Base-by-base conservation (phyloP, 2,888 invertebrate species). In the Leptura quadrifasciata region DNA sequence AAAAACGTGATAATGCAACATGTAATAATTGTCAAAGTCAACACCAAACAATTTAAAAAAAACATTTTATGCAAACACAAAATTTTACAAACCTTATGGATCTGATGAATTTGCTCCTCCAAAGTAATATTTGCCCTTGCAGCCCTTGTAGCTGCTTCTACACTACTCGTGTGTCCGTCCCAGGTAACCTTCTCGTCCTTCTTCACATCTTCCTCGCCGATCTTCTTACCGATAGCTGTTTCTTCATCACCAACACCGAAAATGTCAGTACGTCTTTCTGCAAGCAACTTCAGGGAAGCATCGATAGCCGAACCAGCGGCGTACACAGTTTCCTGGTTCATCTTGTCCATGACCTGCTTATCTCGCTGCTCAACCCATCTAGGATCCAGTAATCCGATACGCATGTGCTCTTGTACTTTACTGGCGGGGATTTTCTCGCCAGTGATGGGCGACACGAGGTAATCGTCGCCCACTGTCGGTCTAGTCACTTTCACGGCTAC, bases 211-310 rank as follows among this genome's bases (percentile, higher is more conserved):
- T 93, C 93, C 87, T 97, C 97, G 1, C 97, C 97, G 78, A 98
- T 95, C 91, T 99, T 99, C 91, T 98, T 98, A 81, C 99, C 99
- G 88, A 99, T 99, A 24, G 97, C 97, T 0, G 99, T 98, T 92
- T 99, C 99, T 89, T 99, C 98, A 88, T 97, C 97, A 75, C 99
- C 99, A 78, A 97, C 96, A 90, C 99, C 99, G 91, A 99, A 99
- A 90, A 99, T 99, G 92, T 99, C 99, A 0, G 99, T 99, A 94
- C 99, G 97, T 82, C 99, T 93, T 88, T 99, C 99, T 0, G 99
- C 99, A 85, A 99, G 91, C 87, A 97, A 95, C 88, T 98, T 98
- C 87, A 99, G 93, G 86, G 96, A 97, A 55, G 96, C 96, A 87
- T 98, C 98, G 85, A 99, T 98, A n/a, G 98, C 97, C 27, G 96